A percentile compares a stretch with the other conserved stretches of the same genome.
These are phyloP conservation scores for Pogona vitticeps DNA, from an alignment of 2,113 vertebrate species.

Conservation along the genomic window DNA sequence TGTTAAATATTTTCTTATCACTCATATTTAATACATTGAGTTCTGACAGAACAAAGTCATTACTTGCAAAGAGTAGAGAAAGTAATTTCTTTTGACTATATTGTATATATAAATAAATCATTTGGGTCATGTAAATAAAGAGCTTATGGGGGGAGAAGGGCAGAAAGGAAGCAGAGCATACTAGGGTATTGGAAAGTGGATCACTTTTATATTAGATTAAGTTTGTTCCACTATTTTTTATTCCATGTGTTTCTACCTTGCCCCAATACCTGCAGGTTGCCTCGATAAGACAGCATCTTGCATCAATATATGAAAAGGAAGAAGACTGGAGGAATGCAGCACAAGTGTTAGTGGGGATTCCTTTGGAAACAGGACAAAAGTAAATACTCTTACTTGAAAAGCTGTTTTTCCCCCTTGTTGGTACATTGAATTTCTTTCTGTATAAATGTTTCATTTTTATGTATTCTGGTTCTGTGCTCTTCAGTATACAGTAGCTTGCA, in stretches of 20 bases:
- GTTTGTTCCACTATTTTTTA: not conserved
- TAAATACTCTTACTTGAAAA: slow-evolving; percentile 48
- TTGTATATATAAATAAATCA: not conserved
- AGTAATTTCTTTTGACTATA: not conserved
- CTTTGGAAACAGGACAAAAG: slow-evolving; percentile 98
- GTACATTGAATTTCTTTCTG: not conserved
- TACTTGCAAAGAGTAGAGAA: not conserved
- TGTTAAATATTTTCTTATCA: not conserved
- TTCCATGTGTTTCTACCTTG: not conserved
- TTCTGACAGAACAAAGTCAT: not conserved
- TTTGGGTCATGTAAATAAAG: not conserved
- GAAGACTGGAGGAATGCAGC: slow-evolving; percentile 99
- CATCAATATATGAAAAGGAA: slow-evolving; percentile 98
- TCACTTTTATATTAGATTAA: not conserved
- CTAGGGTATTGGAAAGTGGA: not conserved
- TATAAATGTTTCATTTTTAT: not conserved
- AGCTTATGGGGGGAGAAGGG: accelerated
- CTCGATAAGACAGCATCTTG: slow-evolving; percentile 96
- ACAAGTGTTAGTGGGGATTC: slow-evolving; percentile 96
- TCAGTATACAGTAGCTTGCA: not conserved
- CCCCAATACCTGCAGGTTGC: slow-evolving; percentile 82
- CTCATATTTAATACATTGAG: not conserved
- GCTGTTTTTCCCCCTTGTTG: not conserved
- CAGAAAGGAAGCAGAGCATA: not conserved
- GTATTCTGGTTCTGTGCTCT: not conserved